These are phyloP conservation scores for Latheticus oryzae DNA, from an alignment of 2,888 invertebrate genomes.

Conservation along the genomic window DNA sequence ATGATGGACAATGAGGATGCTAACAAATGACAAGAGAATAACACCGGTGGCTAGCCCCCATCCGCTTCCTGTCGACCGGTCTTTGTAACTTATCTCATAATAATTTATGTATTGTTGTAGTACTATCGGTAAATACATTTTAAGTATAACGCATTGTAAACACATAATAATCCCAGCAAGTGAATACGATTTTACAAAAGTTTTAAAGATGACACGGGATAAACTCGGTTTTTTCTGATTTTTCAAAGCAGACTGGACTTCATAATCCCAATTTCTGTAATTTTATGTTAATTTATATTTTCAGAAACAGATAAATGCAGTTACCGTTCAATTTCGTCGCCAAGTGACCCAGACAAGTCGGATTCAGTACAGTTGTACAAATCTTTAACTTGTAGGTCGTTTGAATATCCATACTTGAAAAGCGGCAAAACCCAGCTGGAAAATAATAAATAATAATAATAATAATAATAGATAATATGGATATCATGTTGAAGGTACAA, in stretches of 20 bases:
- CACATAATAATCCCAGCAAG: constrained; percentile 71
- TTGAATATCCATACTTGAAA: constrained; percentile 73
- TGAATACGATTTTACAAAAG: constrained; percentile 73
- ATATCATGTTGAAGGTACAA: too few species aligned
- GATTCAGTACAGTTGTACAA: constrained; percentile 72
- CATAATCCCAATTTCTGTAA: constrained; percentile 72
- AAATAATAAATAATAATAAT: too few species aligned
- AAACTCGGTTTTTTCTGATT: constrained; percentile 71
- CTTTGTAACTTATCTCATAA: constrained; percentile 66
- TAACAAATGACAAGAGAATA: constrained; percentile 70
- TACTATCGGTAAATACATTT: constrained; percentile 72
- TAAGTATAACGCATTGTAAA: constrained; percentile 70
- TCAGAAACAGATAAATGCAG: background rate
- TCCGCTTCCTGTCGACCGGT: constrained; percentile 69
- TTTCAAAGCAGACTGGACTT: constrained; percentile 67
- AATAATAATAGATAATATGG: too few species aligned
- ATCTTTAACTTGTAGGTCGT: constrained; percentile 74
- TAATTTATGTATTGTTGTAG: constrained; percentile 74
- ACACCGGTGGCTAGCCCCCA: constrained; percentile 75
- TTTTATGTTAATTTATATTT: background rate
- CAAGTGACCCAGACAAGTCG: constrained; percentile 75
- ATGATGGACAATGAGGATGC: constrained; percentile 76
- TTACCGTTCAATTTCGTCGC: constrained; percentile 73
- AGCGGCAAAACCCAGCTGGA: constrained; percentile 77
- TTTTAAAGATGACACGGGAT: constrained; percentile 70